phyloP scores from a whole-genome alignment of 2,113 vertebrate species.

The Tragulus kanchil region DNA sequence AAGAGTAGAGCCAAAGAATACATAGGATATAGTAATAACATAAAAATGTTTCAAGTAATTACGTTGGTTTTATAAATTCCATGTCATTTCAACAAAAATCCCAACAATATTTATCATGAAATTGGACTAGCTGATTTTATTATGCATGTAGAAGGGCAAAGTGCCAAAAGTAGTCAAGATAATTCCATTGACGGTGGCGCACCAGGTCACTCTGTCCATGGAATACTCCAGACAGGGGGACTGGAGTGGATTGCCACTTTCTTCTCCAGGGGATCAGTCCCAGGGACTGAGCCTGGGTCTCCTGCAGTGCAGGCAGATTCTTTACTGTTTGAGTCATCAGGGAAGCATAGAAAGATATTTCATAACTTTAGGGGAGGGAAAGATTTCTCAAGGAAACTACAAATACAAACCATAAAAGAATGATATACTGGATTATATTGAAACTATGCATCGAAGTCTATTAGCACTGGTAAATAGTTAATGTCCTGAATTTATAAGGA shows the following conservation, averaged over 20 bases:
- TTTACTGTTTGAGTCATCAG: neutral
- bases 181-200: neutral
- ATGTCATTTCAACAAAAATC: neutral
- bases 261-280: too few relatives aligned
- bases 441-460: neutral
- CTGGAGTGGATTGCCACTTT: too few relatives aligned
- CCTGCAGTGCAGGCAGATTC: too few relatives aligned
- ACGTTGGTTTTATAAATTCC: constrained; percentile 18
- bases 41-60: constrained; percentile 24
- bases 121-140: neutral
- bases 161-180: neutral
- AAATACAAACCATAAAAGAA: neutral
- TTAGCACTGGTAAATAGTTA: neutral
- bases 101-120: neutral
- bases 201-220: too few relatives aligned
- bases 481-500: neutral
- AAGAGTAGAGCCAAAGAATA: neutral
- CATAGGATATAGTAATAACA: neutral
- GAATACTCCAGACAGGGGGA: too few relatives aligned
- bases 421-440: neutral
- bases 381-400: neutral
- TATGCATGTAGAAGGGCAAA: neutral
- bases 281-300: too few relatives aligned
- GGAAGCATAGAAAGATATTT: constrained; percentile 22
- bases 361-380: neutral